These are phyloP conservation scores for Rapana venosa DNA, from an alignment of 2,888 invertebrate species.

Conservation along the genomic window DNA sequence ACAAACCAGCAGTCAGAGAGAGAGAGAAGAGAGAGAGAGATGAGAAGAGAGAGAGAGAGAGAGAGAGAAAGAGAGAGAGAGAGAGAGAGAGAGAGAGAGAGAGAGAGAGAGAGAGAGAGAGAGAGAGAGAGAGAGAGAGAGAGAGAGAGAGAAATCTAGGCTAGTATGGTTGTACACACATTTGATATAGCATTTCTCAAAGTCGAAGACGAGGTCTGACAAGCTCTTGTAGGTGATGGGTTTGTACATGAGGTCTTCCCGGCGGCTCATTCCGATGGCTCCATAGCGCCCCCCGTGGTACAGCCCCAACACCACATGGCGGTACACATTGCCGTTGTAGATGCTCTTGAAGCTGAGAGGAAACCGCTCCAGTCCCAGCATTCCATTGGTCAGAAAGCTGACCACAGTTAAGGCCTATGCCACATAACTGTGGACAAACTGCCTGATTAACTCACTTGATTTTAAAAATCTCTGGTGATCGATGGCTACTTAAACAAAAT, in stretches of 20 bases:
- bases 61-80: neutral
- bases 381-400: conserved; percentile 77
- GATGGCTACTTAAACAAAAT: no score
- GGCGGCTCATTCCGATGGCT: conserved; percentile 77
- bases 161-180: conserved; percentile 66
- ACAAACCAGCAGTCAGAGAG: no score
- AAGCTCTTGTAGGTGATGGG: conserved; percentile 75
- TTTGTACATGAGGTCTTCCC: conserved; percentile 78
- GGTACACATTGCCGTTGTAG: conserved; percentile 73
- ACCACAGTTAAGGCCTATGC: neutral
- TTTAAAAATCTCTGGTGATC: no score
- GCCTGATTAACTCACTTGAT: no score
- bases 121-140: neutral
- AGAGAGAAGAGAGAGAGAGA: neutral
- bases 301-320: conserved; percentile 78
- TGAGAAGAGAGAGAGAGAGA: neutral
- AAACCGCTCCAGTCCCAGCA: conserved; percentile 76
- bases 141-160: neutral
- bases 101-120: neutral
- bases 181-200: conserved; percentile 72
- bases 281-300: conserved; percentile 76
- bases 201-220: conserved; percentile 74
- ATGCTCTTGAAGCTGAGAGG: conserved; percentile 78
- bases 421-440: no score
- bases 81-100: neutral